Evolutionary conservation across 2,797 vertebrate genomes (phyloP).

Genomic region (Microctenopoma steveboyesi): DNA sequence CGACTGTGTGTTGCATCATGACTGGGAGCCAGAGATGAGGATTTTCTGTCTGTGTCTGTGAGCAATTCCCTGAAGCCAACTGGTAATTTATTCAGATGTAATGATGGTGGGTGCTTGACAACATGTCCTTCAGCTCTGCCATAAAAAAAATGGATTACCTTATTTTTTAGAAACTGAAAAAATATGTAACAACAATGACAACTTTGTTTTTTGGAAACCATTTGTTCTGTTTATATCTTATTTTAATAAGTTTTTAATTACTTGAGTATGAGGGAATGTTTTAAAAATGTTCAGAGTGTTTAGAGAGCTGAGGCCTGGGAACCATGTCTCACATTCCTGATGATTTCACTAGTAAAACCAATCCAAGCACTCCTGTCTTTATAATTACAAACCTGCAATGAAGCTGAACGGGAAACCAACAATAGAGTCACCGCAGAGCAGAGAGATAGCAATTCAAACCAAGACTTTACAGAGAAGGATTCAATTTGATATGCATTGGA

Average conservation of each 20-base stretch:
- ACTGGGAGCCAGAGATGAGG: conserved; percentile 61
- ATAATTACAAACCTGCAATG: conserved; percentile 2
- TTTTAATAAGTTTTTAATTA: conserved; percentile 23
- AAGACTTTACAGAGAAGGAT: conserved; percentile 1
- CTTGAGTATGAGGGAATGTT: not conserved
- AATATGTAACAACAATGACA: conserved; percentile 11
- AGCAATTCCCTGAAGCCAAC: conserved; percentile 49
- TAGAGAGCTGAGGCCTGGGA: conserved; percentile 11
- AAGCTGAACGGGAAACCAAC: not conserved
- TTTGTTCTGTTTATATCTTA: not conserved
- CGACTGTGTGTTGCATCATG: conserved; percentile 53
- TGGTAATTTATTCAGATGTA: conserved; percentile 61
- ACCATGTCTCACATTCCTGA: conserved; percentile 17
- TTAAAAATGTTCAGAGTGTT: conserved; percentile 15
- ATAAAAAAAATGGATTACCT: conserved; percentile 51
- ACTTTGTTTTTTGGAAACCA: not conserved
- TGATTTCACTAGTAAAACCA: conserved; percentile 28
- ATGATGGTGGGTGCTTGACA: conserved; percentile 45
- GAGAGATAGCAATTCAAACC: conserved; percentile 7
- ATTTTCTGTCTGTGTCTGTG: conserved; percentile 66
- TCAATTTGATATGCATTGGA: conserved; percentile 22
- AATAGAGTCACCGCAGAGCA: conserved; percentile 3
- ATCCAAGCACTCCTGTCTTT: not conserved
- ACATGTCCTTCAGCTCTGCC: conserved; percentile 18
- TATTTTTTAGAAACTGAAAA: conserved; percentile 22